Conservation (phyloP, 2,797 vertebrate genomes). For the Channa striata region DNA sequence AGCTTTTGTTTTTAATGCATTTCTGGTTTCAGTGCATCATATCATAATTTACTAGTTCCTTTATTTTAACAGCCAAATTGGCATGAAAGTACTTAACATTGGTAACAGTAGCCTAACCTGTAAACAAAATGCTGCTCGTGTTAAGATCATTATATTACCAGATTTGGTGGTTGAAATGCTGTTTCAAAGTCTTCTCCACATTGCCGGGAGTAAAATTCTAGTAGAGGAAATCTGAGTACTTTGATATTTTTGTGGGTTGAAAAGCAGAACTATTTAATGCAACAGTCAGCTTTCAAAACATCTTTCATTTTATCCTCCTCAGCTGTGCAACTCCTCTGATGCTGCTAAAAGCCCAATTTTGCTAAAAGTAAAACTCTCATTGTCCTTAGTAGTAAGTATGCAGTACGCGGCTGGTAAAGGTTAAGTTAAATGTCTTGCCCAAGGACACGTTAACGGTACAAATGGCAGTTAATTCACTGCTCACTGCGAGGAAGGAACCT, state of each 20-base stretch:
- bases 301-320: background rate
- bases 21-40: too few species aligned
- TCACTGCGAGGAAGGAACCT: background rate
- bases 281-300: background rate
- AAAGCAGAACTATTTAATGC: background rate
- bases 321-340: background rate
- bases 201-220: too few species aligned
- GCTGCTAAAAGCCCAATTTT: background rate
- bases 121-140: too few species aligned
- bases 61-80: too few species aligned
- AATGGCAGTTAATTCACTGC: slow-evolving; percentile 34
- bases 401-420: background rate
- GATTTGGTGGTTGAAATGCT: too few species aligned
- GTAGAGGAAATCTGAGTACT: too few species aligned
- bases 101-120: too few species aligned
- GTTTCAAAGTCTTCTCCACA: too few species aligned
- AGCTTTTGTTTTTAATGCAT: too few species aligned
- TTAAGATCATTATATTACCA: too few species aligned
- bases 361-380: background rate
- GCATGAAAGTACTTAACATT: too few species aligned
- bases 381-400: background rate
- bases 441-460: slow-evolving; percentile 44
- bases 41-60: too few species aligned
- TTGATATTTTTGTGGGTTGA: background rate
- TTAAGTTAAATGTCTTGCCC: slow-evolving; percentile 20